A percentile compares a stretch with the other conserved stretches of the same genome.
Evolutionary conservation across 1,140 invertebrate genomes (phyloP).

Genomic region (Anastrepha ludens): DNA sequence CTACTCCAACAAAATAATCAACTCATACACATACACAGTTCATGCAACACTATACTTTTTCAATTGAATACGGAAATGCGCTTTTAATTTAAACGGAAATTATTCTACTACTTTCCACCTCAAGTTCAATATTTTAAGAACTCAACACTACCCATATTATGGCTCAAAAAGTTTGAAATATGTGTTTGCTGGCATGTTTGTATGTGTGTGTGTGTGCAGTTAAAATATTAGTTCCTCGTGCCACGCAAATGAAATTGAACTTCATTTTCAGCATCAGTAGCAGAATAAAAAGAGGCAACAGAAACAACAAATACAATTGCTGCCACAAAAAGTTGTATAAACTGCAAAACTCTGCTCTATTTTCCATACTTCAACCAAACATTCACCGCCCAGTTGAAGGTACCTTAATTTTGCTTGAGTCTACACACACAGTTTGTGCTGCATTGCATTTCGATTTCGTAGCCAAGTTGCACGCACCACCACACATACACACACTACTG

Average conservation of each 20-base stretch:
- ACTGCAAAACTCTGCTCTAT: no score
- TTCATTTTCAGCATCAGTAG: slow-evolving; percentile 7
- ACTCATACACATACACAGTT: not conserved
- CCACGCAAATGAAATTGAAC: slow-evolving; percentile 40
- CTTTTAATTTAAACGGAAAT: slow-evolving; percentile 44
- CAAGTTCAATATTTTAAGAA: not conserved
- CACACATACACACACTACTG: not conserved
- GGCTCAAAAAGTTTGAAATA: not conserved
- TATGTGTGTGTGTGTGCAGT: not conserved
- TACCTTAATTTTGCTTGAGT: not conserved
- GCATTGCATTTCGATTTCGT: not conserved
- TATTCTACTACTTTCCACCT: not conserved
- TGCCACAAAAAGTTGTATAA: not conserved
- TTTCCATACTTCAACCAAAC: not conserved
- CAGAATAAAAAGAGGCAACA: not conserved
- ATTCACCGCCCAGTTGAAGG: not conserved
- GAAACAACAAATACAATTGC: not conserved
- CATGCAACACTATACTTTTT: not conserved
- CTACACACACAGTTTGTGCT: no score
- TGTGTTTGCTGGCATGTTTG: not conserved
- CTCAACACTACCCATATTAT: not conserved
- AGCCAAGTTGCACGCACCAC: not conserved
- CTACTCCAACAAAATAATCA: slow-evolving; percentile 1
- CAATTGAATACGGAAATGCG: slow-evolving; percentile 46
- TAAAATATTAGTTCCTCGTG: not conserved